A percentile compares a stretch with the other conserved stretches of the same genome.
Evolutionary conservation across 2,113 vertebrate genomes (phyloP).

Genomic region (Pavo muticus): DNA sequence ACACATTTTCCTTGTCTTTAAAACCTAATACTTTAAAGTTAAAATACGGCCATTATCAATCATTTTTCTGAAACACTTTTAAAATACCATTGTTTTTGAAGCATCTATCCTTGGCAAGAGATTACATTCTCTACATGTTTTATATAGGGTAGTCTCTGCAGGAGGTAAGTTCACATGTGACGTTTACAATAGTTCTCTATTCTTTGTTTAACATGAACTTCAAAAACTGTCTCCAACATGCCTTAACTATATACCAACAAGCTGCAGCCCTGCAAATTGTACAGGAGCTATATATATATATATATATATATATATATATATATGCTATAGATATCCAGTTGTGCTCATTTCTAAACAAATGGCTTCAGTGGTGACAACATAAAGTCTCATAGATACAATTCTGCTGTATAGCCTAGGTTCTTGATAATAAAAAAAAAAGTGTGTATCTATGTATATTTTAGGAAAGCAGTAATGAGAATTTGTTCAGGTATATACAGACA

Average conservation of each 20-base stretch:
- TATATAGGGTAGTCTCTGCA: background rate
- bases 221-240: background rate
- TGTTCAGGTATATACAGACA: background rate
- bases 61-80: background rate
- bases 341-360: background rate
- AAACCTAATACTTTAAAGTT: background rate
- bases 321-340: background rate
- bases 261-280: background rate
- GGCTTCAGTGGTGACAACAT: background rate
- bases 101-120: background rate
- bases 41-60: background rate
- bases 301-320: no score
- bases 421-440: background rate
- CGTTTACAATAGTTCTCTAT: background rate
- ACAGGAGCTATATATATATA: background rate
- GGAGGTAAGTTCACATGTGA: background rate
- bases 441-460: background rate
- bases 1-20: background rate
- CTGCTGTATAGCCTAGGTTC: background rate
- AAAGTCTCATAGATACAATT: background rate
- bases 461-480: background rate
- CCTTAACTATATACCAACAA: background rate
- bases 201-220: background rate
- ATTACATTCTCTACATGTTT: fast-evolving
- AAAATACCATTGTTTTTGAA: background rate